Evolutionary conservation across 2,113 vertebrate species (phyloP), one percentile per base, ranked within the genome.

Genomic region (Lepisosteus osseus): DNA sequence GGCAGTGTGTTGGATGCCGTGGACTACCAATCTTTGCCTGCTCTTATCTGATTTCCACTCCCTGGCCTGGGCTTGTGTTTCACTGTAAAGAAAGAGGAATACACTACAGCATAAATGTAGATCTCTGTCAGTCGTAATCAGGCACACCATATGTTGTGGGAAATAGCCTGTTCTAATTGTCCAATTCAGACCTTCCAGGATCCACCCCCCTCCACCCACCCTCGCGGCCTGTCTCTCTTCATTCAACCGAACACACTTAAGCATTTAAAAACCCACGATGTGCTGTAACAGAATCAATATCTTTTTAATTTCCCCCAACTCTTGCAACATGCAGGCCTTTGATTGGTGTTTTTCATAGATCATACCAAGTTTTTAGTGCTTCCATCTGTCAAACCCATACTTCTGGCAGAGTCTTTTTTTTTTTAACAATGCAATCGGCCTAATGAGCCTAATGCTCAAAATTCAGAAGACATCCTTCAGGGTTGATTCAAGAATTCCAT

Each of bases 201-300:
- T 69, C 13, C 11, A 14, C n/a, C 47, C 47, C 68, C 56, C 15
- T n/a, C 41, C 68, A 61, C 61, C 29, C 57, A 17, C 45, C 55
- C 29, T 61, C 40, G 40, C 57, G 9, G 29, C 55, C 12, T 57
- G 12, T 40, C 2, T 11, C 44, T 15, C 69, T 51, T 29, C 79
- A 86, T 79, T 73, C 44, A 91, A 89, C 72, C 74, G 70, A 75
- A 72, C 84, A 80, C 84, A 83, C 67, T 82, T 80, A 82, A 86
- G 77, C 79, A 75, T 82, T 83, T 86, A 85, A 78, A 76, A 82
- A 63, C 61, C 80, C 85, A 82, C 80, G 85, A 79, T 84, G 84
- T 61, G 72, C 51, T 14, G 70, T 73, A 80, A 77, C 62, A 83
- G 82, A 86, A 89, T 91, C 90, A 85, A 89, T 88, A 69, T 79